Conservation (phyloP, 2,888 invertebrate genomes). For the Napeogenes inachia region DNA sequence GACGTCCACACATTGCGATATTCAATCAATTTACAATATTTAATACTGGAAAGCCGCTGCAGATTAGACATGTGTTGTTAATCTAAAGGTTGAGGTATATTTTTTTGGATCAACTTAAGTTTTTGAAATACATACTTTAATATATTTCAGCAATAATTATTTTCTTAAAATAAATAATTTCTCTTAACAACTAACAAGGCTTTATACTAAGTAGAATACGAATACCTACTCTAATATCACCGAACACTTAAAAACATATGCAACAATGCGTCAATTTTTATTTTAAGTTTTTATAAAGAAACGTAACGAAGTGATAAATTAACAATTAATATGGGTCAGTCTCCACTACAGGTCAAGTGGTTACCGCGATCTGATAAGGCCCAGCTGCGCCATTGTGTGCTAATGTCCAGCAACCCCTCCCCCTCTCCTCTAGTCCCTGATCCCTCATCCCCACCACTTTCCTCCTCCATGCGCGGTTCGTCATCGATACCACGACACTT, state of each 20-base stretch:
- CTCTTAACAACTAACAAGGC: no score
- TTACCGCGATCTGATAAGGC: conserved; percentile 28
- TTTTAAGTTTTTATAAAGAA: no score
- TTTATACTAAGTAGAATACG: no score
- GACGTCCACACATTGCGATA: conserved; percentile 13
- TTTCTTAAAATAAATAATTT: no score
- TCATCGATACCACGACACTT: conserved; percentile 22
- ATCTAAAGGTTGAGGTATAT: background rate
- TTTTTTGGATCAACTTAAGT: background rate
- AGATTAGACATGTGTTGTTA: background rate
- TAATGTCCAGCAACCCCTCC: conserved; percentile 27
- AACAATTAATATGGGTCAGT: conserved; percentile 15
- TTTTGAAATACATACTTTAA: no score
- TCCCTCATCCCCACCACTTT: background rate
- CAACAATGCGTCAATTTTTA: no score
- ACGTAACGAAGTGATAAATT: conserved; percentile 1
- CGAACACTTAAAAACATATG: no score
- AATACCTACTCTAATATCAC: no score
- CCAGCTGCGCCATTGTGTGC: conserved; percentile 37
- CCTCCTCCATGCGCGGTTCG: background rate
- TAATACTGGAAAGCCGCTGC: background rate
- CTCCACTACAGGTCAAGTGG: conserved; percentile 25
- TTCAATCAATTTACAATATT: background rate
- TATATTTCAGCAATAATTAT: no score
- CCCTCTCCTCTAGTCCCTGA: background rate